A percentile compares a stretch with the other conserved stretches of the same genome.
These are phyloP conservation scores for Pomatorhinus ruficollis DNA, from an alignment of 2,113 vertebrate species.

Conservation along the genomic window DNA sequence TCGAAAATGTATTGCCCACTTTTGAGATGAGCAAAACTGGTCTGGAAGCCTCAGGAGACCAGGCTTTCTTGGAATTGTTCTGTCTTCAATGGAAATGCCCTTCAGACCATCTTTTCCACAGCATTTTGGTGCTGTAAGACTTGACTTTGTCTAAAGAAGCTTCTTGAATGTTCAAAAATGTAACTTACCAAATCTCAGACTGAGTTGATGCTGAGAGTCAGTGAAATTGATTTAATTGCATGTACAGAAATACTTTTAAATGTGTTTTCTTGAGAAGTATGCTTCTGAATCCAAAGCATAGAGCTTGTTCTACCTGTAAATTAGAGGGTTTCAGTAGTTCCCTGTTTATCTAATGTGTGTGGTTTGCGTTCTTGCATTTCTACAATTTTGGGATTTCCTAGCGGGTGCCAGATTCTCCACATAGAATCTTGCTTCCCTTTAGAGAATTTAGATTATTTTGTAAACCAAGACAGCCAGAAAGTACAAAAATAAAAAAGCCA, in stretches of 20 bases:
- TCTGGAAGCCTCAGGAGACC: neutral
- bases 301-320: neutral
- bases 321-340: neutral
- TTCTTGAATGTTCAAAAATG: neutral
- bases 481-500: neutral
- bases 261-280: neutral
- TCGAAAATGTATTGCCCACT: neutral
- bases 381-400: neutral
- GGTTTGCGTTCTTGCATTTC: neutral
- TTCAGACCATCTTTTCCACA: neutral
- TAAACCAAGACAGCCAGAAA: neutral
- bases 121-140: neutral
- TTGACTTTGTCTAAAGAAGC: neutral
- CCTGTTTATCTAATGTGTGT: neutral
- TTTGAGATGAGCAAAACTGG: neutral
- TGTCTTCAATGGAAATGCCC: neutral
- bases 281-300: neutral
- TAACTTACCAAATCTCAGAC: neutral
- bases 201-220: neutral
- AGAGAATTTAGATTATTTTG: neutral
- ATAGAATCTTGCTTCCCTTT: neutral
- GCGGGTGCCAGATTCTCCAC: neutral
- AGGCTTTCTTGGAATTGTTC: neutral
- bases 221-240: neutral
- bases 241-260: neutral